phyloP scores from a whole-genome alignment of 2,113 vertebrate species.

The Austrofundulus limnaeus region DNA sequence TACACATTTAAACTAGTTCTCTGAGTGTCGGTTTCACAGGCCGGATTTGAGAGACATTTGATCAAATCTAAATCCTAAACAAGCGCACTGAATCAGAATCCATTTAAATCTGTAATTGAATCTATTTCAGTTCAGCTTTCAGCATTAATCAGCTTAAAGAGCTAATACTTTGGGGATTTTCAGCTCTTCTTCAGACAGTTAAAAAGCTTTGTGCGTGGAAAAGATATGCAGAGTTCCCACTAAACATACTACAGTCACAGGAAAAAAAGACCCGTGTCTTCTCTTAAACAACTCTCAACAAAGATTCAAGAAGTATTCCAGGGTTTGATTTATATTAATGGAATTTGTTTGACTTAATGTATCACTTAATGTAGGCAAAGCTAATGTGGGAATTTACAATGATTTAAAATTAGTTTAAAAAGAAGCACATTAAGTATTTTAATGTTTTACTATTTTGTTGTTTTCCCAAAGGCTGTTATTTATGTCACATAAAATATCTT shows the following conservation, averaged over 20 bases:
- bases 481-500: no score
- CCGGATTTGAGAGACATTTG: neutral
- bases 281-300: no score
- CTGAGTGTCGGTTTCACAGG: neutral
- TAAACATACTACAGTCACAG: neutral
- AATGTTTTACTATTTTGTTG: no score
- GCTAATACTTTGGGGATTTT: neutral
- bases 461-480: no score
- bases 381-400: no score
- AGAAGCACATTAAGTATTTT: no score
- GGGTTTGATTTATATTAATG: neutral
- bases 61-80: slow-evolving; percentile 17
- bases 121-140: neutral
- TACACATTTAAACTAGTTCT: neutral
- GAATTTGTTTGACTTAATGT: no score
- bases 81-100: neutral
- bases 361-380: no score
- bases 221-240: neutral
- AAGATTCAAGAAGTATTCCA: no score
- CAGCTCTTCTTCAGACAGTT: neutral
- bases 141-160: neutral
- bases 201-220: neutral
- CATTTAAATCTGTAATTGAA: neutral
- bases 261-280: no score
- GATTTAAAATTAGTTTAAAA: no score